Percentiles rank a stretch among this genome's conserved stretches.
Conservation (phyloP, 2,888 invertebrate species). For the Clitarchus hookeri region DNA sequence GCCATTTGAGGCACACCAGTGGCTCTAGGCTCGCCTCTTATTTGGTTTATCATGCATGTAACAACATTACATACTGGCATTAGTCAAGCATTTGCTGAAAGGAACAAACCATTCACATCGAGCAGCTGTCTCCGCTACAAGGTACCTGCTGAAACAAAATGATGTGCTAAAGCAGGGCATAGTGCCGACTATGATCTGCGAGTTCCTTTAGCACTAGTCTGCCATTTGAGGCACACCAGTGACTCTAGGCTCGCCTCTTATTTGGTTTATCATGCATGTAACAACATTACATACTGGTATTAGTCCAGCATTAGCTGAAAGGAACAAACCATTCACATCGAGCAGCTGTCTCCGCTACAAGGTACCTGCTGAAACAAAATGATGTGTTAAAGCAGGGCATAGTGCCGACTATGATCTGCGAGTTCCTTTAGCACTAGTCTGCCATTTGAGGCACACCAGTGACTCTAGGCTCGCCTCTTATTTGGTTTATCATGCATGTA, state of each 20-base stretch:
- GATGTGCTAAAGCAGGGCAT: too few species aligned
- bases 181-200: slow-evolving; percentile 25
- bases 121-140: neutral
- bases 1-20: slow-evolving; percentile 25
- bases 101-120: neutral
- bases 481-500: neutral
- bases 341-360: neutral
- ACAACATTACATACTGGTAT: too few species aligned
- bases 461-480: slow-evolving; percentile 28
- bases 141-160: neutral
- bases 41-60: neutral
- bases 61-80: too few species aligned
- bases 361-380: neutral
- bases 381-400: too few species aligned
- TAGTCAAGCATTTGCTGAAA: too few species aligned
- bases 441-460: slow-evolving; percentile 26
- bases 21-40: slow-evolving; percentile 28
- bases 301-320: too few species aligned
- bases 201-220: slow-evolving; percentile 30
- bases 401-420: slow-evolving; percentile 25
- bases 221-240: slow-evolving; percentile 26
- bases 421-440: slow-evolving; percentile 30
- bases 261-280: neutral
- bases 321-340: neutral
- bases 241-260: slow-evolving; percentile 28